These are phyloP conservation scores for Edolisoma coerulescens DNA, from an alignment of 2,113 vertebrate species.

Conservation along the genomic window DNA sequence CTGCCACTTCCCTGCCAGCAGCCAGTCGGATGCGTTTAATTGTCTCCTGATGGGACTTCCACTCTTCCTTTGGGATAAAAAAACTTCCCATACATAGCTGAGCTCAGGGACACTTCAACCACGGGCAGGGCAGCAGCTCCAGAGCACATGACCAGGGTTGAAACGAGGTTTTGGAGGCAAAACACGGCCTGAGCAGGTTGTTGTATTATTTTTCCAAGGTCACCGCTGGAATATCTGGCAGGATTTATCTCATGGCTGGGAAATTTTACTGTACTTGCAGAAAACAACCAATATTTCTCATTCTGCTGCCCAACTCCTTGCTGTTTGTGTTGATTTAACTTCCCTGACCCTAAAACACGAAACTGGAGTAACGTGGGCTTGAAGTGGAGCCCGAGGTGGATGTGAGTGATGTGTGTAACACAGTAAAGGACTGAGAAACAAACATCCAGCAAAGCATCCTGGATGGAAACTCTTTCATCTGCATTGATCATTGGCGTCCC, in stretches of 20 bases:
- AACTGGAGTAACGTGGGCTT: neutral
- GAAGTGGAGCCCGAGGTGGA: neutral
- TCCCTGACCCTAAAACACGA: constrained; percentile 1
- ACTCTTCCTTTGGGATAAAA: neutral
- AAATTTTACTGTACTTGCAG: constrained; percentile 58
- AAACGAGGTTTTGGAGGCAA: constrained; percentile 41
- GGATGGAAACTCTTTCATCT: constrained; percentile 72
- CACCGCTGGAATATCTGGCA: constrained; percentile 33
- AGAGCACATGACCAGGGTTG: constrained; percentile 12
- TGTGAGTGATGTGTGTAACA: constrained; percentile 19
- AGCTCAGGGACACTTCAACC: neutral
- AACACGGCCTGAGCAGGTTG: constrained; percentile 44
- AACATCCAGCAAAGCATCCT: constrained; percentile 28
- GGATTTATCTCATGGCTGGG: neutral
- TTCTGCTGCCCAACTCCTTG: neutral
- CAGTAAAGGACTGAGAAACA: constrained; percentile 34
- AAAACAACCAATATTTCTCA: constrained; percentile 23
- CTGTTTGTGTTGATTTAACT: constrained; percentile 58
- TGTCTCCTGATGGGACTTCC: neutral
- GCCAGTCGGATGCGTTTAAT: neutral
- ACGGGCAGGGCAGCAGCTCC: neutral
- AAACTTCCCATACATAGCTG: neutral
- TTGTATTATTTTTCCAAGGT: constrained; percentile 32
- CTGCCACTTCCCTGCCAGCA: constrained; percentile 22
- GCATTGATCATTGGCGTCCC: constrained; percentile 55